Evolutionary conservation across 1,140 invertebrate genomes (phyloP), one percentile per base, ranked within the genome.

Genomic region (Oppia nitens): DNA sequence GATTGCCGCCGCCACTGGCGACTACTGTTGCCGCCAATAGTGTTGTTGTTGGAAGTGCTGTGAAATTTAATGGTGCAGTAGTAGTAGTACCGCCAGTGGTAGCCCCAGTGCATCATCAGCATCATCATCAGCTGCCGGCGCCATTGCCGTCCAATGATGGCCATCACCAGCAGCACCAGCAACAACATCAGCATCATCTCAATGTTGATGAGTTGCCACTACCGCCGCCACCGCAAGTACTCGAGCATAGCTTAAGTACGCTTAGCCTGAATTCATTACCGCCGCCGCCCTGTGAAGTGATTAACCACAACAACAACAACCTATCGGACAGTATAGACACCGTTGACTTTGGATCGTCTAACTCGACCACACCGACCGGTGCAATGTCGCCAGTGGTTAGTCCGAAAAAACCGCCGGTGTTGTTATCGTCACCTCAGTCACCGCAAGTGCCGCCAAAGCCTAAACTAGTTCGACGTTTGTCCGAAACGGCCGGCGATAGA

Each of bases 381-480:
- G 83, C 83, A n/a, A n/a, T 20, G 68, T 85, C 45, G 81, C 85
- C 55, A 83, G 81, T 11, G 66, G 52, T 85, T 53, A 84, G 83
- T 1, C 83, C 83, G 14, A 84, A 84, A 1, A 85, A 84, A 1
- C n/a, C n/a, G n/a, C n/a, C n/a, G n/a, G n/a, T n/a, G n/a, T n/a
- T n/a, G n/a, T n/a, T n/a, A n/a, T n/a, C n/a, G n/a, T 82, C 82
- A 2, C 81, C 53, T 47, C 56, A 68, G 53, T 72, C 75, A 0
- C 67, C 70, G 0, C 70, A 72, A 51, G 56, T 60, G n/a, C 28
- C 2, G 21, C 9, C 20, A 28, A 55, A 17, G 12, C 9, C n/a
- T 2, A 27, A 55, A 11, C 47, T 57, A 6, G 6, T 26, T 24
- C 56, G 56, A 3, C 56, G 56, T 1, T 45, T 50, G 23, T 57